These are phyloP conservation scores for Pica pica DNA, from an alignment of 2,113 vertebrate genomes.

Conservation along the genomic window DNA sequence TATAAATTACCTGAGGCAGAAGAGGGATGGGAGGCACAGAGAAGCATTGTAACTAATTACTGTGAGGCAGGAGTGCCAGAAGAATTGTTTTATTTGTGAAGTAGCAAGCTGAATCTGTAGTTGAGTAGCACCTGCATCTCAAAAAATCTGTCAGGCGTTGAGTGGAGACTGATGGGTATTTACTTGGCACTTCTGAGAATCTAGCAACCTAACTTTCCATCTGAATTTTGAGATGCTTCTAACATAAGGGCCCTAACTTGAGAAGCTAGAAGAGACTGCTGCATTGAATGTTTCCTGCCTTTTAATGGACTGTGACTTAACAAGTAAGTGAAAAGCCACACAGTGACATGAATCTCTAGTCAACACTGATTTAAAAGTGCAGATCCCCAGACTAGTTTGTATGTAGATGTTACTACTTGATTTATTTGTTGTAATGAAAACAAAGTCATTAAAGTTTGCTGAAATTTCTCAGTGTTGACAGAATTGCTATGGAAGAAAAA, in stretches of 20 bases:
- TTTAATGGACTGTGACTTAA: neutral
- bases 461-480: neutral
- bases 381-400: neutral
- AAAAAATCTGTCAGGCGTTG: neutral
- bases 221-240: neutral
- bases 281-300: neutral
- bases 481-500: neutral
- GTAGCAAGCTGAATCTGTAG: neutral
- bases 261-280: neutral
- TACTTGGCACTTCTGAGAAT: neutral
- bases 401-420: neutral
- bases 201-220: neutral
- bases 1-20: neutral
- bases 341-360: neutral
- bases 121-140: neutral
- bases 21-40: neutral
- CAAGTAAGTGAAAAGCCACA: neutral
- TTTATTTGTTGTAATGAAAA: neutral
- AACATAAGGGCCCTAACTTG: neutral
- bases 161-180: neutral
- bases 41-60: neutral
- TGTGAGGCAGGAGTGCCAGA: neutral
- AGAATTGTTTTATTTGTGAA: neutral
- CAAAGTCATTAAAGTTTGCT: neutral
- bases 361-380: neutral